A percentile compares a stretch with the other conserved stretches of the same genome.
These are phyloP conservation scores for Mus spicilegus DNA, from an alignment of 2,113 vertebrate species.

Conservation along the genomic window DNA sequence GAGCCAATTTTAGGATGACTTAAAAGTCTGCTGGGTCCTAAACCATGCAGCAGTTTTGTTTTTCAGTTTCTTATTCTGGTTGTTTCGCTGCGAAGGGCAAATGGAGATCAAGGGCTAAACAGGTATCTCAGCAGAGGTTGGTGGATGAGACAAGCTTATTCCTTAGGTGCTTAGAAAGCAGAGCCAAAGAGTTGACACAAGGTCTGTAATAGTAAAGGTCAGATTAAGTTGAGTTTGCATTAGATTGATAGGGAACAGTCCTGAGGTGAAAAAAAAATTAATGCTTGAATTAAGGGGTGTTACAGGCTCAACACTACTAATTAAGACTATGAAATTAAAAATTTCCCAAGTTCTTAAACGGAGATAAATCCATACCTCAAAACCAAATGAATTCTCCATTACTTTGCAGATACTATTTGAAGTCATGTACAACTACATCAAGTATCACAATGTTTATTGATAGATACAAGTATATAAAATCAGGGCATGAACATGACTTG, in stretches of 20 bases:
- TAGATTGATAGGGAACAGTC: not conserved
- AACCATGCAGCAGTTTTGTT: not conserved
- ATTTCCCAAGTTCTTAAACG: not conserved
- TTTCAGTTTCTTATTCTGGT: not conserved
- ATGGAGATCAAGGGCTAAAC: not conserved
- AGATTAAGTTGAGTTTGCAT: not conserved
- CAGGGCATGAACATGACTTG: constrained; percentile 95
- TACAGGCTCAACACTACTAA: not conserved
- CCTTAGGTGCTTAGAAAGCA: not conserved
- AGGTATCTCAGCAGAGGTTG: not conserved
- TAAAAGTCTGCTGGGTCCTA: not conserved
- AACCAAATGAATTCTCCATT: not conserved
- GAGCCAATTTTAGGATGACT: not conserved
- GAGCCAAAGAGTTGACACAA: not conserved
- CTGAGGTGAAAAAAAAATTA: not conserved
- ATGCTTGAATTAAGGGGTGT: not conserved
- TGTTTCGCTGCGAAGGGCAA: not conserved
- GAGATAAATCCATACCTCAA: not conserved
- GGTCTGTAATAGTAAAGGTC: not conserved
- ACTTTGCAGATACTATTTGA: constrained; percentile 67
- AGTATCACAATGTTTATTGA: constrained; percentile 98
- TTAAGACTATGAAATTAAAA: not conserved
- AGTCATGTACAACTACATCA: constrained; percentile 87
- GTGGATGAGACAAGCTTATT: not conserved
- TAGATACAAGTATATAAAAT: constrained; percentile 94